Evolutionary conservation across 2,797 vertebrate genomes (phyloP).

Genomic region (Monodelphis domestica): DNA sequence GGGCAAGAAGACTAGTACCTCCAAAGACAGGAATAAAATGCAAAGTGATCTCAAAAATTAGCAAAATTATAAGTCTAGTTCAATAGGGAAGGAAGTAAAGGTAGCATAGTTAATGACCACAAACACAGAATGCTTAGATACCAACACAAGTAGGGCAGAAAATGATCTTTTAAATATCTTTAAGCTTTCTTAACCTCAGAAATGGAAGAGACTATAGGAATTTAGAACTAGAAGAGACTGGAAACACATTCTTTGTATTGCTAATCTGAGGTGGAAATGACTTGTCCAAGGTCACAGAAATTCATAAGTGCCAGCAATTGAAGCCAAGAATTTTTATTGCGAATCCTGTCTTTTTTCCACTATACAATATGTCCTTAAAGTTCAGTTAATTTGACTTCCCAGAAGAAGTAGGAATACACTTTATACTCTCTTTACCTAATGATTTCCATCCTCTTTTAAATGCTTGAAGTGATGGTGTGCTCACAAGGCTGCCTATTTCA

Average conservation of each 20-base stretch:
- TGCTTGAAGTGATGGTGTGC: neutral
- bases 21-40: constrained; percentile 36
- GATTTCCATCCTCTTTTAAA: neutral
- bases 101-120: neutral
- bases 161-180: neutral
- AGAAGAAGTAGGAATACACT: no score
- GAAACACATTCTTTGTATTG: neutral
- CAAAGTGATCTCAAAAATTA: constrained; percentile 11
- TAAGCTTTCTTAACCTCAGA: neutral
- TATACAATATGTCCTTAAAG: no score
- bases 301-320: neutral
- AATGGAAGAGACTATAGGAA: neutral
- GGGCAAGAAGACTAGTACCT: neutral
- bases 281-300: neutral
- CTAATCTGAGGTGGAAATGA: neutral
- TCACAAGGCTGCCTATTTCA: neutral
- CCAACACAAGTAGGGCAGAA: neutral
- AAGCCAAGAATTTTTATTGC: neutral
- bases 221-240: neutral
- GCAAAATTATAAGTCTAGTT: neutral
- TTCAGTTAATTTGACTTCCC: no score
- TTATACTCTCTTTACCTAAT: neutral
- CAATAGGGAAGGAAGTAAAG: neutral
- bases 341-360: neutral
- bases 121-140: neutral